phyloP scores from a whole-genome alignment of 2,113 vertebrate species.

The Brachypteracias leptosomus region DNA sequence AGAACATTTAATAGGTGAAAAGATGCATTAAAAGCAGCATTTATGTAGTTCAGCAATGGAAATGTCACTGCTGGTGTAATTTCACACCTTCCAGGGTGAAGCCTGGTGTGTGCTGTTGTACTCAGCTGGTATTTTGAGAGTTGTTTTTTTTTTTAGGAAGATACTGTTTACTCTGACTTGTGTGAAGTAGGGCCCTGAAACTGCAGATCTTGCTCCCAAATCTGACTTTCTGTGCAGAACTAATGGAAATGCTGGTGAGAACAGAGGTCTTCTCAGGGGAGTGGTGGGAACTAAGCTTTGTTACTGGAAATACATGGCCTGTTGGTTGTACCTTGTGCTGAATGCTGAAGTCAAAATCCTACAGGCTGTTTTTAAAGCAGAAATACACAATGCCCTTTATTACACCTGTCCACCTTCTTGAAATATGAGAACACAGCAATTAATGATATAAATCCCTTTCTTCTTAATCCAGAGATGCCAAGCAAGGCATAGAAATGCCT shows the following conservation, averaged over 20 bases:
- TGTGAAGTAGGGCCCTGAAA: not conserved
- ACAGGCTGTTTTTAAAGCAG: not conserved
- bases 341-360: not conserved
- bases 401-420: not conserved
- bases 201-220: not conserved
- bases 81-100: not conserved
- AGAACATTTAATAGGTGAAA: slow-evolving; percentile 16
- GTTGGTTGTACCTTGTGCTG: not conserved
- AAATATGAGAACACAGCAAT: not conserved
- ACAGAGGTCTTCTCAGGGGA: not conserved
- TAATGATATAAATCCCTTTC: not conserved
- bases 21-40: not conserved
- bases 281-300: not conserved
- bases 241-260: not conserved
- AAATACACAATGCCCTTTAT: not conserved
- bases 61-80: not conserved
- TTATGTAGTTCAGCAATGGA: not conserved
- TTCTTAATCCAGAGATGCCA: not conserved
- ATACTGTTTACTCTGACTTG: not conserved
- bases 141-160: not conserved
- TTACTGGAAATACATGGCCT: not conserved
- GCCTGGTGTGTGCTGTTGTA: not conserved
- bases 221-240: not conserved
- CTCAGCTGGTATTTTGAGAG: not conserved
- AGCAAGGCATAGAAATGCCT: not conserved